Evolutionary conservation across 2,797 vertebrate species (phyloP).

Genomic region (Channa striata): DNA sequence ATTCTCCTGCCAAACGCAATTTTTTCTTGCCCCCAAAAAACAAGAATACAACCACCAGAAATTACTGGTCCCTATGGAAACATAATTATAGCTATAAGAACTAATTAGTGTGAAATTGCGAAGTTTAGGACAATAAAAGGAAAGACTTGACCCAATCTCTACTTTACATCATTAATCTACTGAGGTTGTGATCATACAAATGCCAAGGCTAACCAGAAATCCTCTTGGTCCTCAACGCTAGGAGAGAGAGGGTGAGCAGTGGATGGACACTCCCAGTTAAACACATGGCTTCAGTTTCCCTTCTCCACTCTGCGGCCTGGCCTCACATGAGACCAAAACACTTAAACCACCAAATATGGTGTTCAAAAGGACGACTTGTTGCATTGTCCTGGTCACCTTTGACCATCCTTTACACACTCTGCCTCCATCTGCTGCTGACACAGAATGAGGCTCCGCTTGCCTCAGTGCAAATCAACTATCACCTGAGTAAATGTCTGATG

Average conservation of each 20-base stretch:
- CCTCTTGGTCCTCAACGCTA: conserved; percentile 39
- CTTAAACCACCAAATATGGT: conserved; percentile 81
- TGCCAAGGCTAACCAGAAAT: conserved; percentile 53
- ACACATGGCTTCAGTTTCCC: conserved; percentile 76
- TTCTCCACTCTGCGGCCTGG: conserved; percentile 63
- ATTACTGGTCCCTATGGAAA: conserved; percentile 23
- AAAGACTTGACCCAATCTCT: conserved; percentile 14
- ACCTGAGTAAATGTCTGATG: not conserved
- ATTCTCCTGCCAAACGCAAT: conserved; percentile 15
- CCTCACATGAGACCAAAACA: conserved; percentile 71
- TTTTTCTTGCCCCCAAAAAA: not conserved
- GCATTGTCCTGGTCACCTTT: conserved; percentile 43
- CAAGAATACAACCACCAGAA: not conserved
- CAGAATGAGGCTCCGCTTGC: not conserved
- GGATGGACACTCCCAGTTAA: conserved; percentile 63
- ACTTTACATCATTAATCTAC: conserved; percentile 40
- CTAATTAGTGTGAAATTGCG: conserved; percentile 40
- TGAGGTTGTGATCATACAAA: conserved; percentile 40
- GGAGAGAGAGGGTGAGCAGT: conserved; percentile 38
- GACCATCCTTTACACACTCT: conserved; percentile 39
- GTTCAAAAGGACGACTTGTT: conserved; percentile 60
- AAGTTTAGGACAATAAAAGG: conserved; percentile 40
- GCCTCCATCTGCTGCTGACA: not conserved
- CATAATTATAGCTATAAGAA: conserved; percentile 26
- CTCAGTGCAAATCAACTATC: conserved; percentile 1